These are phyloP conservation scores for Synaphobranchus kaupii DNA, from an alignment of 2,797 vertebrate species.

Conservation along the genomic window DNA sequence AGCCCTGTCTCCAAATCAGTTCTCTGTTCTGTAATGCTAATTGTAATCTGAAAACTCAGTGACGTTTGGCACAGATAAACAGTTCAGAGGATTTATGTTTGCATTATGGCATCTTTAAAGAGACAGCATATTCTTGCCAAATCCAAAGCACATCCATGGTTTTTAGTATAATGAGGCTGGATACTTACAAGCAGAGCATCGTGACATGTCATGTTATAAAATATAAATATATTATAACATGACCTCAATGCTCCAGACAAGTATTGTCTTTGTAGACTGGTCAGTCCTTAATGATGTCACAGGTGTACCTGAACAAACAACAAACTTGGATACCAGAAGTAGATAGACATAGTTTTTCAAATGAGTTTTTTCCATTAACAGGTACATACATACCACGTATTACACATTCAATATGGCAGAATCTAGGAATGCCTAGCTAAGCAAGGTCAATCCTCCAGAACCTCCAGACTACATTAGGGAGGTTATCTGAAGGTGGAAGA, in stretches of 20 bases:
- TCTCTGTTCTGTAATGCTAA: not conserved
- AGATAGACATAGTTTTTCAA: not conserved
- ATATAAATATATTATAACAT: not conserved
- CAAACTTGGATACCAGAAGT: not conserved
- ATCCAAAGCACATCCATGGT: not conserved
- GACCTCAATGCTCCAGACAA: not conserved
- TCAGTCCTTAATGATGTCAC: not conserved
- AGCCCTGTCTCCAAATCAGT: not conserved
- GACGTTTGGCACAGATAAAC: not conserved
- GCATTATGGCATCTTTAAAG: not conserved
- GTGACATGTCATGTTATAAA: not conserved
- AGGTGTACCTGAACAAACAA: not conserved
- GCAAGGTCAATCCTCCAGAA: not conserved
- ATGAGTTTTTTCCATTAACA: not conserved
- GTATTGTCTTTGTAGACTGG: not conserved
- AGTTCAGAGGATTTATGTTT: not conserved
- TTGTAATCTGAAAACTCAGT: slow-evolving; percentile 11
- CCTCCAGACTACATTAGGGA: not conserved
- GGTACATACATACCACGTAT: not conserved
- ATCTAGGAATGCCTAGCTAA: not conserved
- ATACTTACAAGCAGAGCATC: not conserved
- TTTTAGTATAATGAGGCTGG: not conserved
- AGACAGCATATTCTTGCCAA: not conserved
- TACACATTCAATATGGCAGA: not conserved
- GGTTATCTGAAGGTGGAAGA: slow-evolving; percentile 4